Conservation (phyloP, 2,888 invertebrate species). For the Perithous albicinctus region DNA sequence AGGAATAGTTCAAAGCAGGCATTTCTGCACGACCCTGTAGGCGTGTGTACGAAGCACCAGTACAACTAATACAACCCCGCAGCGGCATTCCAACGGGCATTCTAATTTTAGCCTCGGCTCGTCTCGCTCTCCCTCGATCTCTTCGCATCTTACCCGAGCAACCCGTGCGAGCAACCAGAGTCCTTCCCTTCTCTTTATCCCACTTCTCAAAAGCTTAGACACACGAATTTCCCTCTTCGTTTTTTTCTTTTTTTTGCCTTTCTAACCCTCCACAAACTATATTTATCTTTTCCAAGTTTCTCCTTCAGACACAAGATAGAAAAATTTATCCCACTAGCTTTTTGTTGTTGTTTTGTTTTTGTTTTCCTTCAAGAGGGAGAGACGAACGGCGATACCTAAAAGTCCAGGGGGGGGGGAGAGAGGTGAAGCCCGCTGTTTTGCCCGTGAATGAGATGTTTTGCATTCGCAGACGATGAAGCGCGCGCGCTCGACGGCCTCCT, state of each 20-base stretch:
- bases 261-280: neutral
- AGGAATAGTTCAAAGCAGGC: conserved; percentile 12
- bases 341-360: conserved; percentile 16
- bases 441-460: conserved; percentile 84
- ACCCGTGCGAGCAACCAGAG: neutral
- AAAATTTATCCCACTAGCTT: conserved; percentile 13
- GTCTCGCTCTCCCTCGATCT: conserved; percentile 61
- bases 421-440: conserved; percentile 76
- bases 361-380: neutral
- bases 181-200: conserved; percentile 20
- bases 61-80: conserved; percentile 49
- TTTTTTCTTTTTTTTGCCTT: too few relatives aligned
- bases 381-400: conserved; percentile 45
- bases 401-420: conserved; percentile 19
- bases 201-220: conserved; percentile 15
- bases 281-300: conserved; percentile 20
- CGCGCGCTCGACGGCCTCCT: conserved; percentile 74
- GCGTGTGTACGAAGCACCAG: conserved; percentile 44
- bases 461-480: conserved; percentile 84
- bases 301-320: conserved; percentile 20
- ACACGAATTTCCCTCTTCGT: conserved; percentile 11
- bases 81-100: conserved; percentile 77
- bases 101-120: conserved; percentile 79
- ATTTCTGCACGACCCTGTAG: conserved; percentile 54
- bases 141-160: conserved; percentile 40